A percentile compares a stretch with the other conserved stretches of the same genome.
These are phyloP conservation scores for Tiliqua scincoides DNA, from an alignment of 2,113 vertebrate genomes.

Conservation along the genomic window DNA sequence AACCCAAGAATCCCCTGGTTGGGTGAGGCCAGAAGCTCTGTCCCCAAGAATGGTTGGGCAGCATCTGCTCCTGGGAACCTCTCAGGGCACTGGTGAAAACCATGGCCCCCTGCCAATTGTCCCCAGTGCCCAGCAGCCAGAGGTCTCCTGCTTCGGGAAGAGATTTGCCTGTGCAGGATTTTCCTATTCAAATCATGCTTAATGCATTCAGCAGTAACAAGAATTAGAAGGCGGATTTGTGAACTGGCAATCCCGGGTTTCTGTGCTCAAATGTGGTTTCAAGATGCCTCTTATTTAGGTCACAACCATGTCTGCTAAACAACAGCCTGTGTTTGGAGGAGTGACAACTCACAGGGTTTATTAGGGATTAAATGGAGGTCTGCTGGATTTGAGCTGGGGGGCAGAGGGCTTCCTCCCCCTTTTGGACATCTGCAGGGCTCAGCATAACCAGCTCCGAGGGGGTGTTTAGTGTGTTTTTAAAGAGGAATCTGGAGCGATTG, in stretches of 20 bases:
- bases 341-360: background rate
- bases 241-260: fast-evolving
- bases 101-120: too few species aligned
- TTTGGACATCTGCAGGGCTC: background rate
- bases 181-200: constrained; percentile 22
- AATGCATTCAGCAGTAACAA: constrained; percentile 23
- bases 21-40: too few species aligned
- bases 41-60: too few species aligned
- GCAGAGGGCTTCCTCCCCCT: background rate
- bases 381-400: background rate
- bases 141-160: background rate
- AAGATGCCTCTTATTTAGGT: constrained; percentile 37
- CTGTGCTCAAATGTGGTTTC: constrained; percentile 25
- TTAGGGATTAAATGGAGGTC: constrained; percentile 57
- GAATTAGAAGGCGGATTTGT: background rate
- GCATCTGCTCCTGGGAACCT: too few species aligned
- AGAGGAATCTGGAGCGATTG: constrained; percentile 36
- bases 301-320: constrained; percentile 35
- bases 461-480: background rate
- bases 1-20: too few species aligned
- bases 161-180: background rate
- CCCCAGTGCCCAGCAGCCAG: background rate
- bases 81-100: too few species aligned
- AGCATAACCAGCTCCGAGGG: background rate
- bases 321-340: constrained; percentile 37